These are phyloP conservation scores for Acromyrmex heyeri DNA, from an alignment of 1,140 invertebrate species.

Conservation along the genomic window DNA sequence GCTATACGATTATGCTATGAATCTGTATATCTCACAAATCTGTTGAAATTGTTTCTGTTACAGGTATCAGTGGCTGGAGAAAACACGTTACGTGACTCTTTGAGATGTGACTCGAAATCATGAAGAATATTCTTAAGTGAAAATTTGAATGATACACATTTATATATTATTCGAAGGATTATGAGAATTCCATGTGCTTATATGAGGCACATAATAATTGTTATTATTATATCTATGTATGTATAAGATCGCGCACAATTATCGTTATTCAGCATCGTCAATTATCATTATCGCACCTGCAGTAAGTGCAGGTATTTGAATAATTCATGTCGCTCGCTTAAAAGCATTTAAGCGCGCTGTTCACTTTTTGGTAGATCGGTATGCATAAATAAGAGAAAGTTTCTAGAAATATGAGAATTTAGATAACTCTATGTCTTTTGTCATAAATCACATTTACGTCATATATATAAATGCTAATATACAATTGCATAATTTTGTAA, in stretches of 20 bases:
- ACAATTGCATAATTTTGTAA: not conserved
- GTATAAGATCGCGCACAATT: slow-evolving; percentile 64
- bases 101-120: not conserved
- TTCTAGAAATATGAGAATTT: slow-evolving; percentile 44
- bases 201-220: slow-evolving; percentile 43
- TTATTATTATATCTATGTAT: slow-evolving; percentile 53
- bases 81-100: not conserved
- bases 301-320: slow-evolving; percentile 62
- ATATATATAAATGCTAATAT: slow-evolving; percentile 6
- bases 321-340: slow-evolving; percentile 71
- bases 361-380: slow-evolving; percentile 41
- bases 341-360: slow-evolving; percentile 38
- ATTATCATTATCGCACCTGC: slow-evolving; percentile 71
- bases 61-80: slow-evolving; percentile 68
- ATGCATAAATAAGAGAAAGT: slow-evolving; percentile 52
- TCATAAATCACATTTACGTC: slow-evolving; percentile 62
- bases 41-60: slow-evolving; percentile 64
- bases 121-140: slow-evolving; percentile 11
- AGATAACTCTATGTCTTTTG: slow-evolving; percentile 26
- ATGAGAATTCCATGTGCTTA: slow-evolving; percentile 16
- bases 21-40: not conserved
- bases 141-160: slow-evolving; percentile 11
- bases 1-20: not conserved
- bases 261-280: slow-evolving; percentile 66
- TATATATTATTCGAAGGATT: slow-evolving; percentile 4